Conservation (phyloP, 2,888 invertebrate genomes). For the Brachycybe producta region DNA sequence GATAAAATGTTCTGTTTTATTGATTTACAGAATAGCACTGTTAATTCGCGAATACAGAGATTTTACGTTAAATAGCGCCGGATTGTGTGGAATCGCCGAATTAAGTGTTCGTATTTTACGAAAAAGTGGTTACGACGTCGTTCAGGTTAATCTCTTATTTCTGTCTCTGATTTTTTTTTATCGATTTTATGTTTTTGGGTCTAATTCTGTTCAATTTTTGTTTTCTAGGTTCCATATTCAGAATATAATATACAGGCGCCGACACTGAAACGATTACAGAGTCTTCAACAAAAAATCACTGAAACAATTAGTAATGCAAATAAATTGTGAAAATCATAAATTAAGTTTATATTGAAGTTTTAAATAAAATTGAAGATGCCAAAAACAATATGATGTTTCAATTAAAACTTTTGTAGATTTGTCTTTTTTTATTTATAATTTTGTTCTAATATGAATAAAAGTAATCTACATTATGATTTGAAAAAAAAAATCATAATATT, state of each 20-base stretch:
- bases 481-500: no score
- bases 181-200: not conserved
- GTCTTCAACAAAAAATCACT: slow-evolving; percentile 10
- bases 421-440: no score
- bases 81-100: not conserved
- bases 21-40: slow-evolving; percentile 11
- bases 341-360: no score
- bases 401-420: no score
- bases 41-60: slow-evolving; percentile 11
- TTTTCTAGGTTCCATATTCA: slow-evolving; percentile 8
- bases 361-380: no score
- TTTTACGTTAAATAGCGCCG: slow-evolving; percentile 1
- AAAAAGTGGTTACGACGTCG: slow-evolving; percentile 10
- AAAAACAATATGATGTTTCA: no score
- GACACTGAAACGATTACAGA: slow-evolving; percentile 10
- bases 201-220: not conserved
- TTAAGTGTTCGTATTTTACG: slow-evolving; percentile 4
- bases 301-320: no score
- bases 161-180: not conserved
- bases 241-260: slow-evolving; percentile 9
- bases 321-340: no score
- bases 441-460: no score
- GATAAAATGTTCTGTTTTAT: not conserved
- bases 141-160: slow-evolving; percentile 9
- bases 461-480: no score